phyloP scores from a whole-genome alignment of 2,113 vertebrate species.

The Cyanoramphus novaezelandiae region DNA sequence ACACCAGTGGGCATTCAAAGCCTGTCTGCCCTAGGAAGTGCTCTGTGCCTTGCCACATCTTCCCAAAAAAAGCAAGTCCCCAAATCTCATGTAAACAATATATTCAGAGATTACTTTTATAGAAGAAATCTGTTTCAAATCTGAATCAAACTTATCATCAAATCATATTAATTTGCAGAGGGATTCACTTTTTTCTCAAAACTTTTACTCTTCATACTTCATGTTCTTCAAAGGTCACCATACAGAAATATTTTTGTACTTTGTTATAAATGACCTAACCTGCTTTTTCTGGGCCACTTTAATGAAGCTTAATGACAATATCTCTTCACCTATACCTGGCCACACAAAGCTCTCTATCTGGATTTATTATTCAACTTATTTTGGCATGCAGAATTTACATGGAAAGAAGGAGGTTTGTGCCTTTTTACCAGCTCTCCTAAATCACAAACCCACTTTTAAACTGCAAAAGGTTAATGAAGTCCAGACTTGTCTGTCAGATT shows the following conservation, averaged over 20 bases:
- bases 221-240: not conserved
- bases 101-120: not conserved
- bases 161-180: not conserved
- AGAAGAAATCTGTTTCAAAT: not conserved
- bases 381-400: not conserved
- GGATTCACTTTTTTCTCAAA: not conserved
- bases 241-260: slow-evolving; percentile 24
- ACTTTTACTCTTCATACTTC: not conserved
- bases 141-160: not conserved
- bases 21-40: not conserved
- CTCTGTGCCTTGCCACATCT: not conserved
- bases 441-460: slow-evolving; percentile 7
- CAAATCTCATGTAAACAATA: not conserved
- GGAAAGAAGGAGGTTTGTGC: not conserved
- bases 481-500: slow-evolving; percentile 38
- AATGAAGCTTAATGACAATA: not conserved
- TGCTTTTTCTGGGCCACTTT: not conserved
- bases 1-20: accelerated
- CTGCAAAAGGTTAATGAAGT: slow-evolving; percentile 61
- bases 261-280: not conserved
- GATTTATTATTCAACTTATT: not conserved
- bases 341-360: not conserved
- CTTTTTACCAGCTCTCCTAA: slow-evolving; percentile 17
- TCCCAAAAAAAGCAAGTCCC: not conserved
- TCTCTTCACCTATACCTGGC: not conserved